These are phyloP conservation scores for Leucopternis melanops DNA, from an alignment of 2,113 vertebrate genomes.

Conservation along the genomic window DNA sequence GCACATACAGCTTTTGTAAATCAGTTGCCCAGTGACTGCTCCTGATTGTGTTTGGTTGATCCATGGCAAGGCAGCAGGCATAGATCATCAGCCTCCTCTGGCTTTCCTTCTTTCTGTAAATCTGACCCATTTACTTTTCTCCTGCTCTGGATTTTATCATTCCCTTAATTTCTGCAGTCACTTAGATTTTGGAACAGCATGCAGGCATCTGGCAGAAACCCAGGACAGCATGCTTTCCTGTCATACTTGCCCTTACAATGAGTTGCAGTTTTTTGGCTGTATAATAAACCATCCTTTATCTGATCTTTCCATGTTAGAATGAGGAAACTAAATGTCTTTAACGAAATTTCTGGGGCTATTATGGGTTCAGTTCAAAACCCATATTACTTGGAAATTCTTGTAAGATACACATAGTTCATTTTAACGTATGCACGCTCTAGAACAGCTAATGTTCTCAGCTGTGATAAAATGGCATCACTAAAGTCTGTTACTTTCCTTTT, in stretches of 20 bases:
- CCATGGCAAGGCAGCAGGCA: background rate
- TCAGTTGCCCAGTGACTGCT: background rate
- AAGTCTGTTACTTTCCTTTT: background rate
- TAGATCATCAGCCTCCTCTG: background rate
- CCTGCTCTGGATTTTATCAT: background rate
- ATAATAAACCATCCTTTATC: background rate
- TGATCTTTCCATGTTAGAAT: background rate
- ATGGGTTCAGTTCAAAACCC: background rate
- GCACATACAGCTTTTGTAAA: background rate
- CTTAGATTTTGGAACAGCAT: background rate
- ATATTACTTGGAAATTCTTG: background rate
- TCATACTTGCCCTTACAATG: background rate
- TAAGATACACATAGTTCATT: background rate
- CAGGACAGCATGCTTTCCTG: background rate
- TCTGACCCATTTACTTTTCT: slow-evolving; percentile 8
- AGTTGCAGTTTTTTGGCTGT: background rate
- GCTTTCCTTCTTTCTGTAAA: background rate
- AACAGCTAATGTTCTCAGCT: background rate
- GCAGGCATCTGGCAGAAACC: background rate
- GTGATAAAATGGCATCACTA: background rate
- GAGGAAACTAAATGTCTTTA: background rate
- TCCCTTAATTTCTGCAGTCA: background rate
- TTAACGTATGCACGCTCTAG: background rate
- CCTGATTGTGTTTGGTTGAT: background rate
- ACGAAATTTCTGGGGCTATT: background rate